Percentiles rank a stretch among this genome's conserved stretches.
These are phyloP conservation scores for Porphyrio hochstetteri DNA, from an alignment of 2,113 vertebrate genomes.

Conservation along the genomic window DNA sequence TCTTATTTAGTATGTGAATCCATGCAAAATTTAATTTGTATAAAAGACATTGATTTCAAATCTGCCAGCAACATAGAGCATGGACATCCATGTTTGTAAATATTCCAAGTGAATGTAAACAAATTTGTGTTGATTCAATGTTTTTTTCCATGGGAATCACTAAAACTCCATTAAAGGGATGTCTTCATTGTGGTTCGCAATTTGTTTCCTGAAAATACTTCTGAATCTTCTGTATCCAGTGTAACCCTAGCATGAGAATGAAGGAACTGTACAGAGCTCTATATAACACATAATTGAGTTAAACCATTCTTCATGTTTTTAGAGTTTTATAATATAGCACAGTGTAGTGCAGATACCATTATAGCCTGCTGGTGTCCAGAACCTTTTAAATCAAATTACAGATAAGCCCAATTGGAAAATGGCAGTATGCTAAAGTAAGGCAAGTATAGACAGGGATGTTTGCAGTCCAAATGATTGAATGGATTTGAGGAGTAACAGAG, in stretches of 20 bases:
- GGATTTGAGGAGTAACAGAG: neutral
- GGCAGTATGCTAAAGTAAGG: neutral
- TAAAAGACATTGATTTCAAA: neutral
- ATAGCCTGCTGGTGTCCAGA: neutral
- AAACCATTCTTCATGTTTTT: neutral
- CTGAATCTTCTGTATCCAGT: neutral
- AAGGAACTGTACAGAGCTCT: neutral
- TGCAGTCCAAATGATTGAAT: neutral
- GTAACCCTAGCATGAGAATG: neutral
- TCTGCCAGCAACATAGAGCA: neutral
- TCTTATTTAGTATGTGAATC: neutral
- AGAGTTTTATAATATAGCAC: neutral
- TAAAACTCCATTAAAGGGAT: neutral
- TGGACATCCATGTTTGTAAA: rapidly evolving
- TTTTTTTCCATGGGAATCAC: neutral
- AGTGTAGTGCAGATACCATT: neutral
- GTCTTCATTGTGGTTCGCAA: neutral
- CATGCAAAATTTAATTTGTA: neutral
- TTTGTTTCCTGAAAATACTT: neutral
- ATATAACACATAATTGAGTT: neutral
- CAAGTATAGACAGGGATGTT: neutral
- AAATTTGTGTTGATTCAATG: neutral
- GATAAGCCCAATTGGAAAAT: neutral
- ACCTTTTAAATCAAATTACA: neutral
- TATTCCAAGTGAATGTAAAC: neutral